These are phyloP conservation scores for Caenorhabditis sinica DNA, from an alignment of 2,888 invertebrate species.

Conservation along the genomic window DNA sequence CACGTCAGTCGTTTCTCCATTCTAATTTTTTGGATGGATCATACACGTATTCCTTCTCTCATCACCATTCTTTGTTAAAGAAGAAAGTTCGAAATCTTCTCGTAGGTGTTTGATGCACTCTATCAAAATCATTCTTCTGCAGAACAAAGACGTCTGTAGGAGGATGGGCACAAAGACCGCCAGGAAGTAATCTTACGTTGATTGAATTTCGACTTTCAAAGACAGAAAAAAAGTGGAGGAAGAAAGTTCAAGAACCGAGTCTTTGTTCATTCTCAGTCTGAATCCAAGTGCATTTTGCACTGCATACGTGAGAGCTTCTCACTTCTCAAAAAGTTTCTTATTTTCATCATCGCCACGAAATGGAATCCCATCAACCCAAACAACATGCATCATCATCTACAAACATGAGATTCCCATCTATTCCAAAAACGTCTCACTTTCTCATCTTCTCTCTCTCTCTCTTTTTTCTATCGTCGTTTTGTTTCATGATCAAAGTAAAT, in stretches of 20 bases:
- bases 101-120: background rate
- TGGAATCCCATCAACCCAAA: slow-evolving; percentile 17
- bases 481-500: slow-evolving; percentile 51
- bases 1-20: background rate
- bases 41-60: background rate
- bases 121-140: background rate
- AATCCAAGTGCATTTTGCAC: slow-evolving; percentile 30
- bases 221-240: background rate
- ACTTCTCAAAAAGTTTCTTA: slow-evolving; percentile 10
- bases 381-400: slow-evolving; percentile 35
- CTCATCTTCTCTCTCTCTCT: background rate
- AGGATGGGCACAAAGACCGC: slow-evolving; percentile 1
- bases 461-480: background rate
- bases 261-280: slow-evolving; percentile 9
- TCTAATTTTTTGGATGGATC: background rate
- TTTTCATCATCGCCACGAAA: slow-evolving; percentile 26
- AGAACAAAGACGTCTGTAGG: background rate
- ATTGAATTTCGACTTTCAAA: background rate
- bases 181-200: slow-evolving; percentile 4
- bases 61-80: too few relatives aligned
- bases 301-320: slow-evolving; percentile 26
- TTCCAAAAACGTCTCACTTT: slow-evolving; percentile 24
- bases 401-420: background rate
- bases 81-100: background rate
- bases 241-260: background rate